These are phyloP conservation scores for Tetanocera ferruginea DNA, from an alignment of 2,888 invertebrate species.

Conservation along the genomic window DNA sequence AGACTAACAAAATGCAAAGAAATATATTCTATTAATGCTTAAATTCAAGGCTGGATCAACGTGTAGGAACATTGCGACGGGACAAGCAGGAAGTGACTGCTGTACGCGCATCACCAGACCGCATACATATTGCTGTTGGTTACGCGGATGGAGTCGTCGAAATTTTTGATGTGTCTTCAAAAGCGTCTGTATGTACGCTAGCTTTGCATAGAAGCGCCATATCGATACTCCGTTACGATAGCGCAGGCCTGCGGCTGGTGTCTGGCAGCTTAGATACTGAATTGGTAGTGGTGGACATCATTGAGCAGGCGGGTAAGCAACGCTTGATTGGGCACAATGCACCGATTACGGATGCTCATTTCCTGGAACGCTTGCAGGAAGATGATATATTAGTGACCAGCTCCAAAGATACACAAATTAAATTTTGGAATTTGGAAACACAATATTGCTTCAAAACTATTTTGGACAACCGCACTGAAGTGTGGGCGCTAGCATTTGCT, in stretches of 20 bases:
- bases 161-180: conserved; percentile 83
- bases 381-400: conserved; percentile 79
- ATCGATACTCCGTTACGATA: conserved; percentile 86
- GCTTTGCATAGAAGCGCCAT: conserved; percentile 90
- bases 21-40: neutral
- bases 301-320: conserved; percentile 90
- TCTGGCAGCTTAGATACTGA: conserved; percentile 93
- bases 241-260: conserved; percentile 85
- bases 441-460: conserved; percentile 97
- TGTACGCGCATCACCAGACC: conserved; percentile 82
- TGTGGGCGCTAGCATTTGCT: conserved; percentile 87
- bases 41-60: conserved; percentile 65
- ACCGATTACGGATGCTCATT: conserved; percentile 84
- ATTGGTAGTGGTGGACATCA: conserved; percentile 94
- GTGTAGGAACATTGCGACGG: conserved; percentile 84
- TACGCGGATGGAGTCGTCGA: conserved; percentile 91
- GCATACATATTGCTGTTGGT: conserved; percentile 88
- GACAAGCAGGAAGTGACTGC: conserved; percentile 85
- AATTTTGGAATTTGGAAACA: conserved; percentile 97
- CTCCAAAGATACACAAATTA: conserved; percentile 94
- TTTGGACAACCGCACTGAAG: conserved; percentile 88
- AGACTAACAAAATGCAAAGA: no score
- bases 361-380: conserved; percentile 72
- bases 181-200: conserved; percentile 74
- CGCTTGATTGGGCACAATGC: conserved; percentile 94